These are phyloP conservation scores for Fratercula arctica DNA, from an alignment of 2,797 vertebrate genomes.

Conservation along the genomic window DNA sequence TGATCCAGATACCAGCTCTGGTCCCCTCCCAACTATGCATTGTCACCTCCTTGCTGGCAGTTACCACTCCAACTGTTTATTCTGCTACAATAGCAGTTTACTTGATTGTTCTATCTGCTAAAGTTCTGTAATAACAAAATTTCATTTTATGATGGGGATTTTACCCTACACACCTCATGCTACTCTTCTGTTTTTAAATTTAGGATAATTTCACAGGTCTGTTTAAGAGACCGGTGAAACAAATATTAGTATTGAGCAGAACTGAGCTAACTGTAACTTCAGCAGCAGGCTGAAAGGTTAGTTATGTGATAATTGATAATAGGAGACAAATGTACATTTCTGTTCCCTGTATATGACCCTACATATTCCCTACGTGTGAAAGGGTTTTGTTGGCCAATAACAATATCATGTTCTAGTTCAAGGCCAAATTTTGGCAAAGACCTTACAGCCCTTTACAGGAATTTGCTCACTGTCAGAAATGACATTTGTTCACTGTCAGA, in stretches of 20 bases:
- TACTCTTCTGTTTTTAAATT: neutral
- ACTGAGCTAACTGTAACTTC: neutral
- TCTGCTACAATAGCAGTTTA: neutral
- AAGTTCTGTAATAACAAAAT: neutral
- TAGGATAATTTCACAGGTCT: neutral
- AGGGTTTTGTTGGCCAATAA: neutral
- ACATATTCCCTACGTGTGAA: neutral
- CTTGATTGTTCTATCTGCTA: neutral
- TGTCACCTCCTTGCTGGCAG: neutral
- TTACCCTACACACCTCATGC: neutral
- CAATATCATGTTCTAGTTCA: neutral
- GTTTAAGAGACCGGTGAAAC: neutral
- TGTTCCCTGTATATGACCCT: neutral
- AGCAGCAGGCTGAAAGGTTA: neutral
- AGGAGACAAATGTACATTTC: neutral
- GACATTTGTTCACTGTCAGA: neutral
- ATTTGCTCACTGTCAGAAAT: neutral
- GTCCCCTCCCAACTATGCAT: fast-evolving
- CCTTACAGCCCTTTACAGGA: neutral
- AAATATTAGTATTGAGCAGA: neutral
- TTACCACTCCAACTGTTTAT: neutral
- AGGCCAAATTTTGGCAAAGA: neutral
- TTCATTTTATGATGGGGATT: neutral
- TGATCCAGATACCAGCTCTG: neutral
- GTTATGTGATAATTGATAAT: neutral